These are phyloP conservation scores for Amazona guildingii DNA, from an alignment of 2,113 vertebrate genomes.

Conservation along the genomic window DNA sequence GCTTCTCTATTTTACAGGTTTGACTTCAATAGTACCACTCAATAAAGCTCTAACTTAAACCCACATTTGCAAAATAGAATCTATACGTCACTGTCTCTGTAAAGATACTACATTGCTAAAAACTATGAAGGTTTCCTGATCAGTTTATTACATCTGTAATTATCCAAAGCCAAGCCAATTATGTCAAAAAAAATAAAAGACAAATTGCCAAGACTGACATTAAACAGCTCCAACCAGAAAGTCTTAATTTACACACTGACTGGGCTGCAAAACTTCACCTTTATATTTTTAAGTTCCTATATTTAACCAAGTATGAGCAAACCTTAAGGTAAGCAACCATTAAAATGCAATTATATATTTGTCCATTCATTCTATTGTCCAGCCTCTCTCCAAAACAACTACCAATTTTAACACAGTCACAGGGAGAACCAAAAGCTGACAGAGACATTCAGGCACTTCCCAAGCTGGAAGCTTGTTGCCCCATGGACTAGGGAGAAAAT, in stretches of 20 bases:
- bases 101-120: not conserved
- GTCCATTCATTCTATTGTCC: not conserved
- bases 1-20: not conserved
- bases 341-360: not conserved
- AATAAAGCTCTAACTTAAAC: not conserved
- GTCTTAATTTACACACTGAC: not conserved
- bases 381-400: not conserved
- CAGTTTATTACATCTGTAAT: constrained; percentile 19
- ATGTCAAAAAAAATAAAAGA: not conserved
- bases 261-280: not conserved
- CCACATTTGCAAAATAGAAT: not conserved
- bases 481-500: fast-evolving
- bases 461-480: not conserved
- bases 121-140: not conserved
- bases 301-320: not conserved
- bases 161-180: constrained; percentile 9
- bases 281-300: not conserved
- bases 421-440: not conserved
- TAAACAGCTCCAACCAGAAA: not conserved
- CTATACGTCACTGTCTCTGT: not conserved
- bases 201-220: not conserved
- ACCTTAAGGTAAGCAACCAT: not conserved
- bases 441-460: fast-evolving
- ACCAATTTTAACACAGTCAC: not conserved
- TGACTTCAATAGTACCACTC: not conserved